Conservation (phyloP, 2,888 invertebrate genomes). For the Amphipyra berbera region DNA sequence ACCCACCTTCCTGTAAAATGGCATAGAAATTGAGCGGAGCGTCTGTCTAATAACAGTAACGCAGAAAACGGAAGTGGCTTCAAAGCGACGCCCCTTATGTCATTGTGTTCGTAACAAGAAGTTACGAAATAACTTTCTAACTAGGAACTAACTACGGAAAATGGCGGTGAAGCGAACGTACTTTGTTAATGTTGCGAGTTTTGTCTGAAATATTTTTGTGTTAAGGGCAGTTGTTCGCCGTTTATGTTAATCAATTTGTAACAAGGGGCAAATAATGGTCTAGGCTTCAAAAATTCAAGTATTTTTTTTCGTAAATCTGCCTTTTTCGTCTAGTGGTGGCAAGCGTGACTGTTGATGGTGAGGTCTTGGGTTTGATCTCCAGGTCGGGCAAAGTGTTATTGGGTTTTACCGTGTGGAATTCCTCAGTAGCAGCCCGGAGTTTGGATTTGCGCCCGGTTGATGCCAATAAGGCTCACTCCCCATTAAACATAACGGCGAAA, state of each 20-base stretch:
- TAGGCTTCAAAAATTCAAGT: neutral
- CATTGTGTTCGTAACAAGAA: conserved; percentile 76
- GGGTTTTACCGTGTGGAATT: too few relatives aligned
- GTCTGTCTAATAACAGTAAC: conserved; percentile 75
- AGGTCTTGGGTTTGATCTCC: too few relatives aligned
- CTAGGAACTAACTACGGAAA: conserved; percentile 74
- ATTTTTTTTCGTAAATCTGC: neutral
- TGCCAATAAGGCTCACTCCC: too few relatives aligned
- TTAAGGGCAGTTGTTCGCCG: neutral
- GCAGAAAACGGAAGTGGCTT: conserved; percentile 76
- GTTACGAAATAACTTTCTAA: conserved; percentile 78
- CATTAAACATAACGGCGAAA: too few relatives aligned
- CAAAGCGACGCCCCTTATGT: conserved; percentile 77
- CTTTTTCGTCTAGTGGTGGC: too few relatives aligned
- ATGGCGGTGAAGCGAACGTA: conserved; percentile 72
- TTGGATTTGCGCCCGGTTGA: too few relatives aligned
- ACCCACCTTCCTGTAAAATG: conserved; percentile 63
- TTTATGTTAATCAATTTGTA: conserved; percentile 31
- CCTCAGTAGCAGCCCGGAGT: too few relatives aligned
- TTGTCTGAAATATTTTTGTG: conserved; percentile 51
- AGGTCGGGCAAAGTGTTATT: too few relatives aligned
- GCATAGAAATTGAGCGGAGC: conserved; percentile 67
- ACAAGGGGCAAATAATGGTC: neutral
- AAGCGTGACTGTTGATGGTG: too few relatives aligned
- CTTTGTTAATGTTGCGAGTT: conserved; percentile 57